phyloP scores from a whole-genome alignment of 2,113 vertebrate species.

The Melierax canorus region DNA sequence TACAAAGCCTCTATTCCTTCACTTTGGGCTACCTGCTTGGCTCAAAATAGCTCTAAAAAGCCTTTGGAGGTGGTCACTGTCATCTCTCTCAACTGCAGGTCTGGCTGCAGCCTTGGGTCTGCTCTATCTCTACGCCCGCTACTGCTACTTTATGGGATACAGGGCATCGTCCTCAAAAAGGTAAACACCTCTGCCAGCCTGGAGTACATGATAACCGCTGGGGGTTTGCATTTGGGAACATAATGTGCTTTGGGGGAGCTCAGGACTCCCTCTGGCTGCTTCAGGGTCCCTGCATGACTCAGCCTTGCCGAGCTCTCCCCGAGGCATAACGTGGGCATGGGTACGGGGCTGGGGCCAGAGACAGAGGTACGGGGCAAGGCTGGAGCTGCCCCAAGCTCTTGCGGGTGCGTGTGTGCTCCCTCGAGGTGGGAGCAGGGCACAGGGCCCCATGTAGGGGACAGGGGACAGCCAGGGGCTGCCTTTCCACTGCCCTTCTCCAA shows the following conservation, averaged over 20 bases:
- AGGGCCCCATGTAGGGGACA: fast-evolving
- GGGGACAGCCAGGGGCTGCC: neutral
- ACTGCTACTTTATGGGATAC: conserved; percentile 86
- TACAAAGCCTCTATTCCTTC: neutral
- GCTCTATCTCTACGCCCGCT: conserved; percentile 79
- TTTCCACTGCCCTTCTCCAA: neutral
- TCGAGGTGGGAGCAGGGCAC: neutral
- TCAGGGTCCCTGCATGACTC: neutral
- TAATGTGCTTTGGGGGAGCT: neutral
- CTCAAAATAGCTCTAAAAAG: neutral
- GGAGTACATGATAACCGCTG: neutral
- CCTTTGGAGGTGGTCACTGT: neutral
- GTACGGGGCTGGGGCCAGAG: neutral
- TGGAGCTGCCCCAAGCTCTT: neutral
- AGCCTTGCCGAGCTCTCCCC: neutral
- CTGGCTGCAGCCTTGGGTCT: conserved; percentile 80
- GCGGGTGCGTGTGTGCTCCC: neutral
- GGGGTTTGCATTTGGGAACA: neutral
- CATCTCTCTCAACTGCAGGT: conserved; percentile 55
- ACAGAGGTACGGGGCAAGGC: neutral
- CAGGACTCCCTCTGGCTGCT: neutral
- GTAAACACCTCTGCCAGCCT: conserved; percentile 59
- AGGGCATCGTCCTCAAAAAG: conserved; percentile 73
- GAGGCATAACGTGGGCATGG: fast-evolving
- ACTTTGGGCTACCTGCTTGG: neutral